A percentile compares a stretch with the other conserved stretches of the same genome.
These are phyloP conservation scores for Geotria australis DNA, from an alignment of 2,797 vertebrate genomes.

Conservation along the genomic window DNA sequence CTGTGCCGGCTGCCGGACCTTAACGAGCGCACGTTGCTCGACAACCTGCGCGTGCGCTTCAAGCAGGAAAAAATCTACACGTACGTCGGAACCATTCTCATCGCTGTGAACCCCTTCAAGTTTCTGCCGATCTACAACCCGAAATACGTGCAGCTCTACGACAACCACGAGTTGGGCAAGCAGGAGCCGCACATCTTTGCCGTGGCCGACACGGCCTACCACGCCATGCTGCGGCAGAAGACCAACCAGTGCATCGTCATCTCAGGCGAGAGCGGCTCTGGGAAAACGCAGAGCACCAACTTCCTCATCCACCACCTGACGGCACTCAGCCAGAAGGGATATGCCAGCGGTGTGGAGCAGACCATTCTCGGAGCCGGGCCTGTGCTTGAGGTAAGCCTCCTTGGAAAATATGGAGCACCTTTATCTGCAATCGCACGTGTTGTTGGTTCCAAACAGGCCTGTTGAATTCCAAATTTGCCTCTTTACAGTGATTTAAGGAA, in stretches of 20 bases:
- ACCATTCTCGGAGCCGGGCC: conserved; percentile 93
- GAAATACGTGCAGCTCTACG: conserved; percentile 96
- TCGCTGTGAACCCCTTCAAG: conserved; percentile 83
- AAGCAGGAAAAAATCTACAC: conserved; percentile 94
- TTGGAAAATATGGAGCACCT: too few species aligned
- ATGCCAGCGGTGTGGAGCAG: conserved; percentile 92
- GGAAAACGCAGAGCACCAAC: conserved; percentile 96
- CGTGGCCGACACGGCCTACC: conserved; percentile 82
- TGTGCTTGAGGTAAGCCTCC: conserved; percentile 56
- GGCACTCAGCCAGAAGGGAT: conserved; percentile 92
- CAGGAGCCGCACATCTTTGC: conserved; percentile 85
- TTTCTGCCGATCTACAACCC: conserved; percentile 98
- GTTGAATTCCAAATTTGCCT: too few species aligned
- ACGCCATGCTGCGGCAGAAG: conserved; percentile 64
- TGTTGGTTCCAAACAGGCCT: too few species aligned
- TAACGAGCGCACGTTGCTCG: conserved; percentile 70
- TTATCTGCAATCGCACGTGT: too few species aligned
- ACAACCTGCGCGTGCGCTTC: conserved; percentile 72
- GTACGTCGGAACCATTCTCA: conserved; percentile 78
- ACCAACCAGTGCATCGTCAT: conserved; percentile 92
- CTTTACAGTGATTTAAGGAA: too few species aligned
- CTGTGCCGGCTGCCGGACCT: conserved; percentile 58
- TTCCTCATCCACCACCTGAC: conserved; percentile 97
- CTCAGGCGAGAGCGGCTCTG: conserved; percentile 87
- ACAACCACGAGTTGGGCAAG: conserved; percentile 72